Evolutionary conservation across 2,113 vertebrate species (phyloP).

Genomic region (Vanacampus margaritifer): DNA sequence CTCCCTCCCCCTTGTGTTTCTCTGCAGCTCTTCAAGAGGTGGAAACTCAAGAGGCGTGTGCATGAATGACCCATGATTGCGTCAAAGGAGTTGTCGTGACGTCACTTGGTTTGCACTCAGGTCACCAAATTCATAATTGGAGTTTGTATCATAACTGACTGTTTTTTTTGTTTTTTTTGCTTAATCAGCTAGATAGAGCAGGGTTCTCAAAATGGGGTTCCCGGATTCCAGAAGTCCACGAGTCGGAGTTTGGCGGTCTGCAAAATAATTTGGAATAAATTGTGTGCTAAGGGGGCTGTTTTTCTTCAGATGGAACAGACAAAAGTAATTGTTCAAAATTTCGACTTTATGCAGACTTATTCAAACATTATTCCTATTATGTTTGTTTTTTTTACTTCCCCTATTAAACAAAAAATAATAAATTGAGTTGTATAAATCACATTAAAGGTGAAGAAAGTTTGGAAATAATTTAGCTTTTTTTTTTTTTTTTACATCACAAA

Average conservation of each 20-base stretch:
- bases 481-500: too few relatives aligned
- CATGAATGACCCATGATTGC: constrained; percentile 47
- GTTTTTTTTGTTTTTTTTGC: background rate
- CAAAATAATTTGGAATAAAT: too few relatives aligned
- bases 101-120: background rate
- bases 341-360: too few relatives aligned
- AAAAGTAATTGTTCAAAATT: too few relatives aligned
- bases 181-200: background rate
- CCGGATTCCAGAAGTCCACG: too few relatives aligned
- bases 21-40: constrained; percentile 62
- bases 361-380: too few relatives aligned
- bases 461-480: too few relatives aligned
- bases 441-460: too few relatives aligned
- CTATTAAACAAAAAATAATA: too few relatives aligned
- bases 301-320: background rate
- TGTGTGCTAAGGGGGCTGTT: background rate
- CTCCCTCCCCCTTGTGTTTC: constrained; percentile 48
- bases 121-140: background rate
- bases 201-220: background rate
- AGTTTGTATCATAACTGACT: background rate
- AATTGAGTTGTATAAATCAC: too few relatives aligned
- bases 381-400: background rate
- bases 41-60: constrained; percentile 61
- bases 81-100: constrained; percentile 38
- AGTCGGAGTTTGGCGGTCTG: too few relatives aligned